Evolutionary conservation across 1,140 invertebrate species (phyloP).

Genomic region (Drosophila sproati): DNA sequence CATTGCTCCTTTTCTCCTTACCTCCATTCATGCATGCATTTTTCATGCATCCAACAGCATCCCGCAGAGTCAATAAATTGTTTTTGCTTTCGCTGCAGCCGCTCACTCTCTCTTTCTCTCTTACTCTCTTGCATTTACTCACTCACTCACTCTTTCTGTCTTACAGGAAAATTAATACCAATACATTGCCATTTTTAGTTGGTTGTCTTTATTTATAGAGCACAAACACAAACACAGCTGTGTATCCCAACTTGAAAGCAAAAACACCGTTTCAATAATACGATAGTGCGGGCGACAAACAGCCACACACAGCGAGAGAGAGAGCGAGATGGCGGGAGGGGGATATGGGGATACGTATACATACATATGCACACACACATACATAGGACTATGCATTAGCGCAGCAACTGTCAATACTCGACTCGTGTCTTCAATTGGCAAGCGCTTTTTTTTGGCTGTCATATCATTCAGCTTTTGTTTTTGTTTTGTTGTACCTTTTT

Average conservation of each 20-base stretch:
- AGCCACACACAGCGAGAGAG: not conserved
- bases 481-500: conserved; percentile 20
- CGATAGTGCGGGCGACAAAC: conserved; percentile 25
- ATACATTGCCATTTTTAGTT: conserved; percentile 75
- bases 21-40: not conserved
- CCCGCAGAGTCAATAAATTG: conserved; percentile 34
- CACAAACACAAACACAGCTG: conserved; percentile 78
- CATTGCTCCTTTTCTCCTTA: not conserved
- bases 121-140: not conserved
- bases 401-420: conserved; percentile 60
- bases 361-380: not conserved
- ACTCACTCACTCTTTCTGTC: not conserved
- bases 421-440: conserved; percentile 53
- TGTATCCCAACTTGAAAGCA: conserved; percentile 45
- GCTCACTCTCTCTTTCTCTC: conserved; percentile 12
- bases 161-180: conserved; percentile 33
- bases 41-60: conserved; percentile 1
- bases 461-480: conserved; percentile 41
- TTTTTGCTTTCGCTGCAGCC: conserved; percentile 34
- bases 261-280: conserved; percentile 51
- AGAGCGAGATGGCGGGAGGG: not conserved
- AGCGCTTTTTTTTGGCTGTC: conserved; percentile 45
- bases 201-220: conserved; percentile 72
- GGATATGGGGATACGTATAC: not conserved
- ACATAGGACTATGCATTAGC: conserved; percentile 48